phyloP scores from a whole-genome alignment of 2,888 invertebrate species.

The Pedicia rivosa region DNA sequence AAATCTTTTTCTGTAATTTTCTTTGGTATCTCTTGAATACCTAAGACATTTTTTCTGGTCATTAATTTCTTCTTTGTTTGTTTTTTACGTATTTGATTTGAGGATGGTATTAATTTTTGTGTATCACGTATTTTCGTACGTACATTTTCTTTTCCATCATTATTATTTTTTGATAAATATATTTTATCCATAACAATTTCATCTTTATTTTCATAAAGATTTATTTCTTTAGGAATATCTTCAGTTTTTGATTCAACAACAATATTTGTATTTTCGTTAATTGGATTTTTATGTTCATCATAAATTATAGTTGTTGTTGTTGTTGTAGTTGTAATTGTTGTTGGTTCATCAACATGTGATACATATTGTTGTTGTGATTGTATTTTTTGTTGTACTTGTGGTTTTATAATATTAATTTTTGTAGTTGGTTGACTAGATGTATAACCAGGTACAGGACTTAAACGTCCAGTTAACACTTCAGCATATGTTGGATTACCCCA shows the following conservation, averaged over 20 bases:
- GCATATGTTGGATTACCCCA: slow-evolving; percentile 40
- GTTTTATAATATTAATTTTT: slow-evolving; percentile 8
- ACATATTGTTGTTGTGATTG: slow-evolving; percentile 11
- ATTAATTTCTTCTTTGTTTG: not conserved
- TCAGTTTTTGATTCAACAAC: no score
- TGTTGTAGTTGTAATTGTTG: slow-evolving; percentile 13
- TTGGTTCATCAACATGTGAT: slow-evolving; percentile 9
- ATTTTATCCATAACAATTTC: not conserved
- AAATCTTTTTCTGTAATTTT: not conserved
- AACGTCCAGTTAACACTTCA: slow-evolving; percentile 50
- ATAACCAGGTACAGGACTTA: slow-evolving; percentile 26
- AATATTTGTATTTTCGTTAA: no score
- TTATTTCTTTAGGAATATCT: no score
- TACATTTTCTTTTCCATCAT: not conserved
- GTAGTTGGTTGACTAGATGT: slow-evolving; percentile 9
- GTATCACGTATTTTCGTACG: not conserved
- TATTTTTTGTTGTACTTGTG: slow-evolving; percentile 11
- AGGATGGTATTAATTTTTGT: no score
- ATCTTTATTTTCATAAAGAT: not conserved
- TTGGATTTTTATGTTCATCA: not conserved
- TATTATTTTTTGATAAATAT: not conserved
- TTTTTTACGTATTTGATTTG: not conserved
- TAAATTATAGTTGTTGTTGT: slow-evolving; percentile 1
- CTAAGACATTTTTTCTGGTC: not conserved
- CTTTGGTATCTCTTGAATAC: not conserved